Percentiles rank a stretch among this genome's conserved stretches.
phyloP scores from a whole-genome alignment of 2,888 invertebrate genomes.

The Aphrophora alni region DNA sequence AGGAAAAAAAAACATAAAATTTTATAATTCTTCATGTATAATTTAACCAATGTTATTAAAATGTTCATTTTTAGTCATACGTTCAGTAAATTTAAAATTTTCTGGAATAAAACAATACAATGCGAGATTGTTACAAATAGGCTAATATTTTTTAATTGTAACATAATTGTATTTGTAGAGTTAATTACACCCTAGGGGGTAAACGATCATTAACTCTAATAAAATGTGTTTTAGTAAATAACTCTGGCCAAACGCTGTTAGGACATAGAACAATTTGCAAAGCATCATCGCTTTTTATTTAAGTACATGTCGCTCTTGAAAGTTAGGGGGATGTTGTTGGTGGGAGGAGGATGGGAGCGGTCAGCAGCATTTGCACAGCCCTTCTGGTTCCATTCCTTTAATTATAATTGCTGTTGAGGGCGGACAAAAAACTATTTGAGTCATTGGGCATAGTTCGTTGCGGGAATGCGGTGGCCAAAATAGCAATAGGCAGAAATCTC shows the following conservation, averaged over 20 bases:
- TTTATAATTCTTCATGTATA: no score
- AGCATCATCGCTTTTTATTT: constrained; percentile 9
- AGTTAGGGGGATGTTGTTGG: neutral
- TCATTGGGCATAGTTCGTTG: constrained; percentile 35
- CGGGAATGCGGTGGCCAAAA: constrained; percentile 23
- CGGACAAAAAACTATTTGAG: constrained; percentile 38
- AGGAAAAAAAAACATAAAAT: no score
- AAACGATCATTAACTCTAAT: neutral
- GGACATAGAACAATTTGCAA: neutral
- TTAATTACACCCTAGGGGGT: neutral
- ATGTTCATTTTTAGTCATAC: no score
- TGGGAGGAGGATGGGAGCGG: neutral
- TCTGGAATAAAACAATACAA: no score
- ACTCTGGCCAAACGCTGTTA: neutral
- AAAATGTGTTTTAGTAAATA: constrained; percentile 6
- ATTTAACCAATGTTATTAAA: no score
- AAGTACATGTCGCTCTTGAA: neutral
- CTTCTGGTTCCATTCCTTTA: constrained; percentile 4
- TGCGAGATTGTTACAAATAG: no score
- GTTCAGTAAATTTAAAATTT: no score
- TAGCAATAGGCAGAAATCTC: constrained; percentile 16
- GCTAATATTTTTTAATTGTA: neutral
- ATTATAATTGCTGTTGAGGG: constrained; percentile 13
- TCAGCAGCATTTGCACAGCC: neutral
- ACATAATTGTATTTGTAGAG: constrained; percentile 1